phyloP scores from a whole-genome alignment of 1,140 invertebrate species.

The Bombus sibiricus region DNA sequence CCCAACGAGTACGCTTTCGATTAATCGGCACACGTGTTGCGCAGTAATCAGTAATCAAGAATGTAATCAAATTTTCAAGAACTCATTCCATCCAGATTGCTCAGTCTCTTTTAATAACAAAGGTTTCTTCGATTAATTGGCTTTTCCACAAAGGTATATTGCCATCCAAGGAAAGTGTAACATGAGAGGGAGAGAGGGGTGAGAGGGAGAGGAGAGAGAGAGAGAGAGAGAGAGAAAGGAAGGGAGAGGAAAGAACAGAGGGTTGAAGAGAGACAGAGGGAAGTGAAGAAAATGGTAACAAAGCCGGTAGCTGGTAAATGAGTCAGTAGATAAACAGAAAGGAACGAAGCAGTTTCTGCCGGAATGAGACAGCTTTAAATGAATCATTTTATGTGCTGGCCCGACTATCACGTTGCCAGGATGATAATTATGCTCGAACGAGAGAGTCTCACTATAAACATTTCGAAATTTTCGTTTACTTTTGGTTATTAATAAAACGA shows the following conservation, averaged over 20 bases:
- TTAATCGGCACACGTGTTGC: neutral
- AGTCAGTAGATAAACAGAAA: constrained; percentile 73
- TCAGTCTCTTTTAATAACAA: constrained; percentile 25
- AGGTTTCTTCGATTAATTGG: constrained; percentile 27
- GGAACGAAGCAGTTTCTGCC: constrained; percentile 53
- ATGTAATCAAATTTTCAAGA: neutral
- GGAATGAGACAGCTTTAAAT: constrained; percentile 62
- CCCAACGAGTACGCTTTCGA: neutral
- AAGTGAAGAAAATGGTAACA: constrained; percentile 56
- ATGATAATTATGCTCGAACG: constrained; percentile 31
- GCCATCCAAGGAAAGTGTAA: constrained; percentile 4
- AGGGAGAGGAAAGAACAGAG: too few species aligned
- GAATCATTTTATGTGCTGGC: constrained; percentile 58
- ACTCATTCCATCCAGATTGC: constrained; percentile 1
- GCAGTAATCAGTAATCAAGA: neutral
- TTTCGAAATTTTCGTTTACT: neutral
- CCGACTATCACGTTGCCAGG: neutral
- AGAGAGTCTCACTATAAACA: neutral
- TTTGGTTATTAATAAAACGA: too few species aligned
- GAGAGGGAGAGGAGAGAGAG: neutral
- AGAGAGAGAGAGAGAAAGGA: too few species aligned
- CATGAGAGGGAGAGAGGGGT: too few species aligned
- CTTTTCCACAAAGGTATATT: neutral
- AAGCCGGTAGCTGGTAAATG: constrained; percentile 63
- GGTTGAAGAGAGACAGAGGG: neutral